These are phyloP conservation scores for Nasonia oneida DNA, from an alignment of 2,888 invertebrate genomes.

Conservation along the genomic window DNA sequence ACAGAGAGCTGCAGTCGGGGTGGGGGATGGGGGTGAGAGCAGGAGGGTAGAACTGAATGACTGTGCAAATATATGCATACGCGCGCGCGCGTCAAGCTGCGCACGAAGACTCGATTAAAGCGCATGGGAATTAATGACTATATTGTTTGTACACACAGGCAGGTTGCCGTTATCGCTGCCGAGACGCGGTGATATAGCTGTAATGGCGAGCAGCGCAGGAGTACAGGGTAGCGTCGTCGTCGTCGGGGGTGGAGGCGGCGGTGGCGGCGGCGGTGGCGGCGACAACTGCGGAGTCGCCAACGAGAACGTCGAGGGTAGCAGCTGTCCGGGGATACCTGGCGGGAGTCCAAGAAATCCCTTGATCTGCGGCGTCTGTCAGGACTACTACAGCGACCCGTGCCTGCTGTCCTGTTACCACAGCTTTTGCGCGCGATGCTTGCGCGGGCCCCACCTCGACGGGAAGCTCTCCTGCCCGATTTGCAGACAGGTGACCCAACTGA, in stretches of 20 bases:
- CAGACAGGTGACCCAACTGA: constrained; percentile 83
- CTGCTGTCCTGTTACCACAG: constrained; percentile 86
- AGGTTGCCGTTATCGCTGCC: no score
- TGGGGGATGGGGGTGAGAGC: no score
- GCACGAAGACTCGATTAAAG: no score
- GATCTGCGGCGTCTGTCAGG: constrained; percentile 85
- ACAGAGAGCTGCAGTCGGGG: no score
- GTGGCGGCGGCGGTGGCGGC: constrained; percentile 70
- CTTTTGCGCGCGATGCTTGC: constrained; percentile 85
- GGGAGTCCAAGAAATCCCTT: constrained; percentile 81
- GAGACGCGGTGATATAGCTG: neutral
- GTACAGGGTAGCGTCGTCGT: neutral
- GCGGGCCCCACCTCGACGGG: constrained; percentile 83
- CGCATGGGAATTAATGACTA: no score
- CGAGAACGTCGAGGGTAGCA: constrained; percentile 65
- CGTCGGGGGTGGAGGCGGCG: constrained; percentile 69
- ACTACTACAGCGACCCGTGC: constrained; percentile 86
- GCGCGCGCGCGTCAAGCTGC: no score
- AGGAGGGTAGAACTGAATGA: no score
- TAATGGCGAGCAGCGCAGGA: neutral
- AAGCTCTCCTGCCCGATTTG: constrained; percentile 85
- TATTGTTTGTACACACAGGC: no score
- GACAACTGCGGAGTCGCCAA: constrained; percentile 69
- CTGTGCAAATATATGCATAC: no score
- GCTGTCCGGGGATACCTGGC: constrained; percentile 66